These are phyloP conservation scores for Quadriops clusia DNA, from an alignment of 2,888 invertebrate species.

Conservation along the genomic window DNA sequence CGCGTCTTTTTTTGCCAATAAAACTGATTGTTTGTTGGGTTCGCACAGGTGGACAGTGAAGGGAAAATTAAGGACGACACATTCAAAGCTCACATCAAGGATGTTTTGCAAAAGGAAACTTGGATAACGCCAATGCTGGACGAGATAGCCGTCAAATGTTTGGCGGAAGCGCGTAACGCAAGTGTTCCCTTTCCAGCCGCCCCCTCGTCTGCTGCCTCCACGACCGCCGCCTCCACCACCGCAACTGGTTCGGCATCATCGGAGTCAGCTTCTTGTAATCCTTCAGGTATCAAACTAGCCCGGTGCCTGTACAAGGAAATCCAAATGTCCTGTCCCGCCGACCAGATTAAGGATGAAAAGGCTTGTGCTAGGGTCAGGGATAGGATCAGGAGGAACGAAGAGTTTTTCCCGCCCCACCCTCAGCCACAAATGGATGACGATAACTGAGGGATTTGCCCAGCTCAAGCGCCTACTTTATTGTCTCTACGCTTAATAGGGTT, in stretches of 20 bases:
- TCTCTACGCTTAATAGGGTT: too few relatives aligned
- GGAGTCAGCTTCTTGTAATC: slow-evolving; percentile 27
- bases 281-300: slow-evolving; percentile 26
- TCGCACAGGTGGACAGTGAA: slow-evolving; percentile 27
- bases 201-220: slow-evolving; percentile 9
- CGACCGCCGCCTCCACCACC: too few relatives aligned
- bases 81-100: slow-evolving; percentile 24
- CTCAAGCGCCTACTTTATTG: too few relatives aligned
- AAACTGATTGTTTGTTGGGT: too few relatives aligned
- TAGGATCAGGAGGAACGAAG: slow-evolving; percentile 24
- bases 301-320: slow-evolving; percentile 34
- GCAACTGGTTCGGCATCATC: slow-evolving; percentile 22
- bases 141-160: slow-evolving; percentile 28
- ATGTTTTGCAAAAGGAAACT: slow-evolving; percentile 23
- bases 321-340: slow-evolving; percentile 33
- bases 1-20: too few relatives aligned
- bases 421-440: too few relatives aligned
- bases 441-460: too few relatives aligned
- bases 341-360: slow-evolving; percentile 31
- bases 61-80: slow-evolving; percentile 28
- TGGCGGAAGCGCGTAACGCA: slow-evolving; percentile 23
- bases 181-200: too few relatives aligned
- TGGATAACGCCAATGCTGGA: slow-evolving; percentile 29
- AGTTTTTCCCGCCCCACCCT: slow-evolving; percentile 13
- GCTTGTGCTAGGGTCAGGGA: slow-evolving; percentile 29